Percentiles rank a stretch among this genome's conserved stretches.
These are phyloP conservation scores for Onthophagus taurus DNA, from an alignment of 1,140 invertebrate genomes.

Conservation along the genomic window DNA sequence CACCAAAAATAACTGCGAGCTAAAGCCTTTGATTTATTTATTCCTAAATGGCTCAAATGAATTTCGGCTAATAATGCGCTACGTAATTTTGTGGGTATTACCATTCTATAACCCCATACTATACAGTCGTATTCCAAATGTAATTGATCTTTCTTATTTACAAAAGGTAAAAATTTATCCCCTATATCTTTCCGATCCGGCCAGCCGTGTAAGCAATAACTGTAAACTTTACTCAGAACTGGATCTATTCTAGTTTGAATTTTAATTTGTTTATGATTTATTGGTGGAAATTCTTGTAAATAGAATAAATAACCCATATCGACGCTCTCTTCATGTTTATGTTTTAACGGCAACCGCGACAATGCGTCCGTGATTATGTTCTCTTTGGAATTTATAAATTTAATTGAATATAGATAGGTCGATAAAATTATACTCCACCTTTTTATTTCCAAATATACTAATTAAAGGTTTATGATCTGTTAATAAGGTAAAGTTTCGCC, in stretches of 20 bases:
- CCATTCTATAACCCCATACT: slow-evolving; percentile 27
- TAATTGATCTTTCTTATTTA: slow-evolving; percentile 14
- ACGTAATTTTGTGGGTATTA: slow-evolving; percentile 23
- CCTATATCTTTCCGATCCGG: neutral
- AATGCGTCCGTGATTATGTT: no score
- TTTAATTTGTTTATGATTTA: slow-evolving; percentile 4
- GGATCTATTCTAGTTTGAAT: slow-evolving; percentile 1
- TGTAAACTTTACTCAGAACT: slow-evolving; percentile 6
- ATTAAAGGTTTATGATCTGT: slow-evolving; percentile 16
- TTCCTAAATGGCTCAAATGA: slow-evolving; percentile 16
- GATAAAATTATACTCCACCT: no score
- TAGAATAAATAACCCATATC: slow-evolving; percentile 1
- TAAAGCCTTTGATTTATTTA: slow-evolving; percentile 10
- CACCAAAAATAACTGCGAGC: slow-evolving; percentile 12
- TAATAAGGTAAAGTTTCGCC: slow-evolving; percentile 7
- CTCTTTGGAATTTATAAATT: no score
- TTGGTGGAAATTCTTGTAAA: slow-evolving; percentile 4
- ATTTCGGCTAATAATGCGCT: slow-evolving; percentile 24
- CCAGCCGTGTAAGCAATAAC: slow-evolving; percentile 7
- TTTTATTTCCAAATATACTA: neutral
- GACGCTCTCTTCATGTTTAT: no score
- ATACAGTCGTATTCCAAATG: slow-evolving; percentile 21
- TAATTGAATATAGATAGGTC: no score
- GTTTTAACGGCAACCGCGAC: no score
- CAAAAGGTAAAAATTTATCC: neutral